Conservation (phyloP, 2,113 vertebrate genomes). For the Scatophagus argus region DNA sequence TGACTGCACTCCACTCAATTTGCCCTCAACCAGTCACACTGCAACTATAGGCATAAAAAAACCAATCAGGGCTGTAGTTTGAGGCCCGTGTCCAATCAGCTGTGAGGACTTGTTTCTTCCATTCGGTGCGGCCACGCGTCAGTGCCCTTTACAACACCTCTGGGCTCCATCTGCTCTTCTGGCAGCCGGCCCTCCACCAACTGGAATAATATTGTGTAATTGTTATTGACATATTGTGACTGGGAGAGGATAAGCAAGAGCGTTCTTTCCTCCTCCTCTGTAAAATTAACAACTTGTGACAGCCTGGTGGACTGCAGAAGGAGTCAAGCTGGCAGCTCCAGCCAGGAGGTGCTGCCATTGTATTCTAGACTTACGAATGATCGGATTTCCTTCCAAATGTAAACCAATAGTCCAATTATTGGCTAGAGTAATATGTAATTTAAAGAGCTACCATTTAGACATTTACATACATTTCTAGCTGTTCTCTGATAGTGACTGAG, state of each 20-base stretch:
- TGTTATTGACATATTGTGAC: conserved; percentile 78
- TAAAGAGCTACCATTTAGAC: not conserved
- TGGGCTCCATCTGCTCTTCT: conserved; percentile 59
- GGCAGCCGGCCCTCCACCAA: conserved; percentile 45
- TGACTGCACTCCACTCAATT: conserved; percentile 1
- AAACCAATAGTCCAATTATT: not conserved
- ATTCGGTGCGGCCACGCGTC: conserved; percentile 28
- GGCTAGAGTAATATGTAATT: not conserved
- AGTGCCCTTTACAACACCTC: conserved; percentile 58
- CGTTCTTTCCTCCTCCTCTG: conserved; percentile 14
- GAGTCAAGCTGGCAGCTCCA: conserved; percentile 30
- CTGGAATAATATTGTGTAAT: conserved; percentile 66
- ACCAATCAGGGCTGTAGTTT: conserved; percentile 38
- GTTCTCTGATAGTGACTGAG: not conserved
- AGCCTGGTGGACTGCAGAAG: conserved; percentile 2
- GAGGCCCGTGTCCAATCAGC: conserved; percentile 38
- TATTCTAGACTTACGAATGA: not conserved
- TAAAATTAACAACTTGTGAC: conserved; percentile 69
- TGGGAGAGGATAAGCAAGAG: conserved; percentile 47
- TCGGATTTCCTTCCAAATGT: not conserved
- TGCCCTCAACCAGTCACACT: conserved; percentile 10
- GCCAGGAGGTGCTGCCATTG: conserved; percentile 3
- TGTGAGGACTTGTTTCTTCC: conserved; percentile 35
- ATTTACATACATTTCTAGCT: not conserved
- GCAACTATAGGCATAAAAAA: conserved; percentile 18